A percentile compares a stretch with the other conserved stretches of the same genome.
phyloP scores from a whole-genome alignment of 2,888 invertebrate genomes.

The Azorinus chamasolen region DNA sequence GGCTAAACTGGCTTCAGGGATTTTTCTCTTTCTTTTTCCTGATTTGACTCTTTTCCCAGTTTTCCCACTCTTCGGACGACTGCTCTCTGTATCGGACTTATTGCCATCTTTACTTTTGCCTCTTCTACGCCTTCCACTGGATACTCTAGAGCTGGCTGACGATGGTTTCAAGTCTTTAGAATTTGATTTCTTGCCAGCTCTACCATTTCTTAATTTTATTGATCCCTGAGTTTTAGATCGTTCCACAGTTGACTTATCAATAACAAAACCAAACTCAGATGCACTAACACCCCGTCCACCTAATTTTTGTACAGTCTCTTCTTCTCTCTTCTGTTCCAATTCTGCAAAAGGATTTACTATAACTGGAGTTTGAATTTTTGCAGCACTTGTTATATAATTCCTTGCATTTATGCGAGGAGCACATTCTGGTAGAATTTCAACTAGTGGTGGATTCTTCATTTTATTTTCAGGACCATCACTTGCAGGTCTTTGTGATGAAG shows the following conservation, averaged over 20 bases:
- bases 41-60: conserved; percentile 66
- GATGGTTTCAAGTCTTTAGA: conserved; percentile 64
- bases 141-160: conserved; percentile 66
- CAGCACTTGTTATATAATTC: conserved; percentile 42
- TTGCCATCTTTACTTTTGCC: conserved; percentile 70
- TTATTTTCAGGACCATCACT: conserved; percentile 55
- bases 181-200: conserved; percentile 67
- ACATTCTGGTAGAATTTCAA: conserved; percentile 64
- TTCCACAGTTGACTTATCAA: conserved; percentile 68
- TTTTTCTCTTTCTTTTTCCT: conserved; percentile 70
- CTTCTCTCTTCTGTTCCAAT: conserved; percentile 60
- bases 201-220: conserved; percentile 61
- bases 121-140: conserved; percentile 62
- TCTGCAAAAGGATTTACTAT: conserved; percentile 82
- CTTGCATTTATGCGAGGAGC: conserved; percentile 53
- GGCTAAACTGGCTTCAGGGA: conserved; percentile 59
- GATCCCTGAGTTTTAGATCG: conserved; percentile 70
- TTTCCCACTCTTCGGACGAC: conserved; percentile 77
- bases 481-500: conserved; percentile 37
- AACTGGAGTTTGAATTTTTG: conserved; percentile 69
- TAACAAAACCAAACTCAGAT: conserved; percentile 69
- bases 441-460: conserved; percentile 51
- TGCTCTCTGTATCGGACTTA: conserved; percentile 65
- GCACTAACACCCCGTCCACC: conserved; percentile 61
- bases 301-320: conserved; percentile 43